Evolutionary conservation across 2,888 invertebrate species (phyloP), one percentile per base, ranked within the genome.

Genomic region (Bruchidius siliquastri): DNA sequence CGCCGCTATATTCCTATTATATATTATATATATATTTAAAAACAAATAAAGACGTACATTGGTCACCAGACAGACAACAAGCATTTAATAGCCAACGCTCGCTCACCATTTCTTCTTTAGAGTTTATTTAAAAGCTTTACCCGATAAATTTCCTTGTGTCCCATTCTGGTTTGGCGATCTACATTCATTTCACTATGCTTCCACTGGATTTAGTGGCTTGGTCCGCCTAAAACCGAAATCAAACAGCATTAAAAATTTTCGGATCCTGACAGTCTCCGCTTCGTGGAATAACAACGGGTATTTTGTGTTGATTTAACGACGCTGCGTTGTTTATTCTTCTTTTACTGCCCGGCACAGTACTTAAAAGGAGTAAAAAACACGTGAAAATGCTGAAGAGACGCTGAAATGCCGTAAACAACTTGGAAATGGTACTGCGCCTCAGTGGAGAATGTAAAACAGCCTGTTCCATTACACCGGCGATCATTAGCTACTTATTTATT

Each of bases 381-480:
- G 49, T 49, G 49, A 49, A 49, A 49, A 49, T 49, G 49, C 49
- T 13, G 18, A 69, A 66, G 69, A 73, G 73, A 73, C 73, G 32
- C 69, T 73, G 69, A 71, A 71, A 73, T 69, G 69, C 68, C 72
- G 72, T 73, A 73, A 73, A 73, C 73, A 73, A 73, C 68, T 70
- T 20, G 71, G 72, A 71, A 73, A 71, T 22, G 73, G 49, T 49
- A 49, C 8, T 49, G 18, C 8, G 49, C 49, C 13, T 49, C 49
- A 18, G 6, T 13, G 8, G 49, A 13, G 49, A 49, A 49, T 49
- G 49, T 49, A 49, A 49, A 49, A 49, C 18, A 49, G 49, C 8
- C 49, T 49, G 49, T 49, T 18, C 49, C 26, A 26, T 26, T 26
- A 26, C 26, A 26, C 26, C 26, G 26, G 26, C 26, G 18, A 18